These are phyloP conservation scores for Styela plicata DNA, from an alignment of 23 tunicate species.

Conservation along the genomic window DNA sequence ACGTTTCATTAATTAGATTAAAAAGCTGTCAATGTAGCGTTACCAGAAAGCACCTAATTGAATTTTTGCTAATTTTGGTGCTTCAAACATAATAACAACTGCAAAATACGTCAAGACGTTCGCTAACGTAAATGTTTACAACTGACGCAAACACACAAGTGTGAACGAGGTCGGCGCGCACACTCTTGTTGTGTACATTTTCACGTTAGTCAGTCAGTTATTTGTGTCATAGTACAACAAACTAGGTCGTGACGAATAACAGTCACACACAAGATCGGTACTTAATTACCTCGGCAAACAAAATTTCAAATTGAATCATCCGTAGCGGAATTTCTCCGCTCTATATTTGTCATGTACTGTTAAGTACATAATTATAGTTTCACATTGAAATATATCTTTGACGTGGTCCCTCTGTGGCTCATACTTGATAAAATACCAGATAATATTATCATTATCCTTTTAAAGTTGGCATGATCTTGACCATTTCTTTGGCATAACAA, in stretches of 20 bases:
- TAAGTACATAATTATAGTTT: neutral
- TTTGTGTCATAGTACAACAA: neutral
- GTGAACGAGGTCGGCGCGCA: neutral
- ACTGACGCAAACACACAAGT: neutral
- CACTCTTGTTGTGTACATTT: neutral
- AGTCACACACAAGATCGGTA: neutral
- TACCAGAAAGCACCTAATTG: no score
- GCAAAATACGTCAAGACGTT: neutral
- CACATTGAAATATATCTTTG: no score
- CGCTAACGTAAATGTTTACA: neutral
- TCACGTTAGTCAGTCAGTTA: neutral
- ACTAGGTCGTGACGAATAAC: neutral
- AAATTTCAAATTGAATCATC: neutral
- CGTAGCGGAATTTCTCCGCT: neutral
- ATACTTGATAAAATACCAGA: no score
- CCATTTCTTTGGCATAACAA: no score
- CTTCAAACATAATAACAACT: no score
- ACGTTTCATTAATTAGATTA: no score
- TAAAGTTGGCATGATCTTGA: no score
- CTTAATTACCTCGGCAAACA: neutral
- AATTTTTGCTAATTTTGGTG: no score
- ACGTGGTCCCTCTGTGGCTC: no score
- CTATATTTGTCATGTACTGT: neutral
- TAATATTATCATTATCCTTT: no score
- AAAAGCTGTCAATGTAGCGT: neutral